Evolutionary conservation across 2,113 vertebrate genomes (phyloP), one percentile per base, ranked within the genome.

Genomic region (Nyctibius bracteatus): DNA sequence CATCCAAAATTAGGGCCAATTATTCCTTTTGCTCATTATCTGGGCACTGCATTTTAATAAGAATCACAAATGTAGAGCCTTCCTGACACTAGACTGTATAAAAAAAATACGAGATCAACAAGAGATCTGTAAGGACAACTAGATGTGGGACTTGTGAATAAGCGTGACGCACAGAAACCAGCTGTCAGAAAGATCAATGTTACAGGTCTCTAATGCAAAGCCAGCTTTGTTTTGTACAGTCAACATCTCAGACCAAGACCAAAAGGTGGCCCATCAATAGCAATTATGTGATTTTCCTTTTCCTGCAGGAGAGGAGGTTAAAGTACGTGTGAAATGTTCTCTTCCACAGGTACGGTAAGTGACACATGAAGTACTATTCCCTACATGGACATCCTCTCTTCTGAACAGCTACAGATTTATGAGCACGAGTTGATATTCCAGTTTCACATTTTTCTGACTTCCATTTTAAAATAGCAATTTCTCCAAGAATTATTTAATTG

Each of bases 1-100:
- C 47, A 87, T 87, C 13, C 52, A 81, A 92, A 91, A 89, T 87
- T 41, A 87, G 81, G 44, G 54, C 46, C 1, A 92, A 61, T 86
- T 88, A 75, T 35, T 91, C 46, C 43, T 89, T 90, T 84, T 77
- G 57, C 54, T 89, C 30, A 22, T 80, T 86, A 92, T 80, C 85
- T 83, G 41, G 51, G 67, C 74, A 39, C 25, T 72, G 54, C 37
- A 72, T 92, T 88, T 91, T 80, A 91, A 51, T 46, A 87, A 81
- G 54, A 23, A 72, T 25, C 43, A 79, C 44, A 88, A 73, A 78
- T 2, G 8, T 3, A 81, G 51, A 67, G 39, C 18, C 57, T 57
- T 88, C 68, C 71, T 83, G 52, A 90, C 44, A 79, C 20, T 44
- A 81, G 10, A 54, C 21, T 55, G 14, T 25, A 55, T 31, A 52